Percentiles rank a stretch among this genome's conserved stretches.
Evolutionary conservation across 2,888 invertebrate species (phyloP).

Genomic region (Kuschelorhynchus macadamiae): DNA sequence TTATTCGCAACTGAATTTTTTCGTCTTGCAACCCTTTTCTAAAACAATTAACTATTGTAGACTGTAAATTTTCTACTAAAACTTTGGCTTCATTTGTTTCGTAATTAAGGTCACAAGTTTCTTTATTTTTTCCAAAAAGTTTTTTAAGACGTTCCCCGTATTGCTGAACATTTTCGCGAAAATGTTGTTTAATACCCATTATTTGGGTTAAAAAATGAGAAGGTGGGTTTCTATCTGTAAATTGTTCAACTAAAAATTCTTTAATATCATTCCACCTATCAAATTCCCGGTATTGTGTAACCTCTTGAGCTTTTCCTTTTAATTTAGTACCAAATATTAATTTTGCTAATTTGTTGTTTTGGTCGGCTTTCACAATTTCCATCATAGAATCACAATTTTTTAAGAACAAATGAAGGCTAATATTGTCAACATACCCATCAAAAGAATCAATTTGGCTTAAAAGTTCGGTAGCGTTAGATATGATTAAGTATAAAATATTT

Average conservation of each 20-base stretch:
- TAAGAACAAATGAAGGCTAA: slow-evolving; percentile 7
- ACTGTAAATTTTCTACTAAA: slow-evolving; percentile 3
- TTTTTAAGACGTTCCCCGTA: slow-evolving; percentile 12
- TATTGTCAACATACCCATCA: slow-evolving; percentile 10
- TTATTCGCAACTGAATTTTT: neutral
- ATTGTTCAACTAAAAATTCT: slow-evolving; percentile 17
- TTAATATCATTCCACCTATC: slow-evolving; percentile 10
- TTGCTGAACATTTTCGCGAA: neutral
- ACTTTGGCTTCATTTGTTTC: neutral
- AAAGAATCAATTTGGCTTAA: slow-evolving; percentile 9
- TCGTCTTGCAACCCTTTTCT: slow-evolving; percentile 1
- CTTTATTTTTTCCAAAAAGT: slow-evolving; percentile 15
- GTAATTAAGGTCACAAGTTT: slow-evolving; percentile 3
- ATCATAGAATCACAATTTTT: slow-evolving; percentile 13
- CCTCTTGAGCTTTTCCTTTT: slow-evolving; percentile 11
- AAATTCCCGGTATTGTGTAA: slow-evolving; percentile 2
- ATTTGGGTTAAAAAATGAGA: slow-evolving; percentile 6
- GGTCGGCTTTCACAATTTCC: slow-evolving; percentile 1
- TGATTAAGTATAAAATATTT: too few species aligned
- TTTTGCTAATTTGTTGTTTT: slow-evolving; percentile 3
- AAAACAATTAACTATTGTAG: slow-evolving; percentile 1
- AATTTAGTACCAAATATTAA: slow-evolving; percentile 9
- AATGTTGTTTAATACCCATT: slow-evolving; percentile 11
- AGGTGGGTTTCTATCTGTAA: slow-evolving; percentile 8
- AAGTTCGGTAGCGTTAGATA: neutral